phyloP scores from a whole-genome alignment of 2,797 vertebrate genomes.

The Cynodonichthys magdalenae region DNA sequence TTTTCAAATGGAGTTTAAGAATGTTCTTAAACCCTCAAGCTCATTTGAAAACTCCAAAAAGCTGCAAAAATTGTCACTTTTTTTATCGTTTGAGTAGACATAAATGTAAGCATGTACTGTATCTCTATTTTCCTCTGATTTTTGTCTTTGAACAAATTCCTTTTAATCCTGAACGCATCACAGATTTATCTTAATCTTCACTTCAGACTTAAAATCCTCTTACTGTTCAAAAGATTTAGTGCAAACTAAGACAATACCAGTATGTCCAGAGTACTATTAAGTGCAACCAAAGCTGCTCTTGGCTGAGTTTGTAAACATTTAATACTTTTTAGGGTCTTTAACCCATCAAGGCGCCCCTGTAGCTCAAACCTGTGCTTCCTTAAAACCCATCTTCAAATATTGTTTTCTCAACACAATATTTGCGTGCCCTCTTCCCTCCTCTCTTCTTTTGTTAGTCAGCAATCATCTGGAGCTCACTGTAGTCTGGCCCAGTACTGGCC shows the following conservation, averaged over 20 bases:
- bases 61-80: too few relatives aligned
- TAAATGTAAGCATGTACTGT: too few relatives aligned
- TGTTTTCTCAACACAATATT: slow-evolving; percentile 39
- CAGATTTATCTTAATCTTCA: slow-evolving; percentile 11
- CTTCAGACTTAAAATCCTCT: not conserved
- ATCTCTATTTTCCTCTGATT: too few relatives aligned
- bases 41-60: too few relatives aligned
- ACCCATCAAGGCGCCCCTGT: slow-evolving; percentile 43
- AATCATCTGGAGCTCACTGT: slow-evolving; percentile 69
- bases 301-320: slow-evolving; percentile 78
- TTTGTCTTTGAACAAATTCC: too few relatives aligned
- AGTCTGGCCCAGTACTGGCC: slow-evolving; percentile 87
- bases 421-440: slow-evolving; percentile 37
- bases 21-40: too few relatives aligned
- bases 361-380: slow-evolving; percentile 60
- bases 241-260: slow-evolving; percentile 62
- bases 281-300: slow-evolving; percentile 75
- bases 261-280: slow-evolving; percentile 53
- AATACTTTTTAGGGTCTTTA: slow-evolving; percentile 64
- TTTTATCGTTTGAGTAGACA: too few relatives aligned
- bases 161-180: too few relatives aligned
- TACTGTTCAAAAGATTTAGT: not conserved
- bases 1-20: not conserved
- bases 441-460: slow-evolving; percentile 28
- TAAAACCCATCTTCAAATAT: slow-evolving; percentile 36